Evolutionary conservation across 2,797 vertebrate species (phyloP), one percentile per base, ranked within the genome.

Genomic region (Danio jaintianensis): DNA sequence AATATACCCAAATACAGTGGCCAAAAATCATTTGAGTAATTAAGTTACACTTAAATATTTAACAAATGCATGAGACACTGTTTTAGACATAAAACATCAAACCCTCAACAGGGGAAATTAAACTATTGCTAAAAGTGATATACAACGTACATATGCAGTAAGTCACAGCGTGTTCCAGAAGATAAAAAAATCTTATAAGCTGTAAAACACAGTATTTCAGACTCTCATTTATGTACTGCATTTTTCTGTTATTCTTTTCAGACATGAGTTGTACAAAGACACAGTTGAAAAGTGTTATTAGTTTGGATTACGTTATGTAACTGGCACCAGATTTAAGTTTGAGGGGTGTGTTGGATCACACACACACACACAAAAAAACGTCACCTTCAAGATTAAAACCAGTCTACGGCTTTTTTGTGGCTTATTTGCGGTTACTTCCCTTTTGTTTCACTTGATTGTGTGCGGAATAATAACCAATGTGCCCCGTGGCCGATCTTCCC

Each of bases 381-480:
- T 75, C 67, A 63, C 69, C 77, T 71, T 84, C 85, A 53, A 77
- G 67, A 81, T 64, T 72, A 50, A 71, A 81, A 47, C 36, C 77
- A 62, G 78, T 87, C 85, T 81, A 83, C 84, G 75, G 62, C 91
- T 80, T 82, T 84, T 62, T 22, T 48, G 67, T 50, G 64, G 52
- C 10, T 83, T 80, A 81, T 77, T 72, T 72, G 50, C 7, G 13
- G n/a, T 53, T 68, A 68, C 56, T 75, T 64, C 43, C 77, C 58
- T 92, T 88, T 90, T 93, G 91, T 92, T 89, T 71, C 13, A 20
- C 85, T 90, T 91, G 93, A 94, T 91, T 94, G 92, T 93, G 92
- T 90, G 92, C 93, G 93, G 93, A 94, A 96, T 95, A 96, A 95
- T 94, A 94, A 80, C 93, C 91, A 88, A 86, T 73, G 84, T 75